Percentiles rank a stretch among this genome's conserved stretches.
These are phyloP conservation scores for Sycobia sp. DNA, from an alignment of 1,140 invertebrate genomes.

Conservation along the genomic window DNA sequence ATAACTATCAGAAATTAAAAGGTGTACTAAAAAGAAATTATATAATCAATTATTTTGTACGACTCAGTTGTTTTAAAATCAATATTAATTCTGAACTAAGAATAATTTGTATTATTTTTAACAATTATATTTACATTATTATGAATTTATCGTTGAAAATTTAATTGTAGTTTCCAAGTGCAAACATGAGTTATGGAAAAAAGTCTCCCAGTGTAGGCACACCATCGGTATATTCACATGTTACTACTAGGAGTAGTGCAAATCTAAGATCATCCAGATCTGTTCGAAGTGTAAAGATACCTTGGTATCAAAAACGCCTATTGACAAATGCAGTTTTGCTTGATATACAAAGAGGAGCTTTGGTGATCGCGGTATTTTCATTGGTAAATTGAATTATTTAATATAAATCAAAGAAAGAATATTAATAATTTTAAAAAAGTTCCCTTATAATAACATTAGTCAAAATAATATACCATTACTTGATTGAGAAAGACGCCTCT, in stretches of 20 bases:
- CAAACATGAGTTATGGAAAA: conserved; percentile 66
- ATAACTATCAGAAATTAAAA: too few species aligned
- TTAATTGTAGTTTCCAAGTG: neutral
- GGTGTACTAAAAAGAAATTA: too few species aligned
- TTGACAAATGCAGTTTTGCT: conserved; percentile 77
- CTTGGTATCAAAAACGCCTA: conserved; percentile 83
- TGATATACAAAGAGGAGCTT: conserved; percentile 79
- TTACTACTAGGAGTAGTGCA: conserved; percentile 76
- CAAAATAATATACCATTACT: neutral
- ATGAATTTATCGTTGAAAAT: too few species aligned
- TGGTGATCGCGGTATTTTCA: conserved; percentile 75
- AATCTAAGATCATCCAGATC: conserved; percentile 81
- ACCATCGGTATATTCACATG: conserved; percentile 84
- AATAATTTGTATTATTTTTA: too few species aligned
- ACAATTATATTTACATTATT: too few species aligned
- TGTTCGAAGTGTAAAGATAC: conserved; percentile 74
- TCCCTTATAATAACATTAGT: neutral
- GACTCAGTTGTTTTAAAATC: too few species aligned
- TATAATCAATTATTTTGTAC: too few species aligned
- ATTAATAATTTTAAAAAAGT: too few species aligned
- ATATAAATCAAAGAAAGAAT: too few species aligned
- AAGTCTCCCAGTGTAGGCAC: conserved; percentile 80
- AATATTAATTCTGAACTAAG: neutral
- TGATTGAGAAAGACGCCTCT: too few species aligned
- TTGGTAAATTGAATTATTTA: conserved; percentile 64